These are phyloP conservation scores for Oncorhynchus nerka DNA, from an alignment of 2,113 vertebrate genomes.

Conservation along the genomic window DNA sequence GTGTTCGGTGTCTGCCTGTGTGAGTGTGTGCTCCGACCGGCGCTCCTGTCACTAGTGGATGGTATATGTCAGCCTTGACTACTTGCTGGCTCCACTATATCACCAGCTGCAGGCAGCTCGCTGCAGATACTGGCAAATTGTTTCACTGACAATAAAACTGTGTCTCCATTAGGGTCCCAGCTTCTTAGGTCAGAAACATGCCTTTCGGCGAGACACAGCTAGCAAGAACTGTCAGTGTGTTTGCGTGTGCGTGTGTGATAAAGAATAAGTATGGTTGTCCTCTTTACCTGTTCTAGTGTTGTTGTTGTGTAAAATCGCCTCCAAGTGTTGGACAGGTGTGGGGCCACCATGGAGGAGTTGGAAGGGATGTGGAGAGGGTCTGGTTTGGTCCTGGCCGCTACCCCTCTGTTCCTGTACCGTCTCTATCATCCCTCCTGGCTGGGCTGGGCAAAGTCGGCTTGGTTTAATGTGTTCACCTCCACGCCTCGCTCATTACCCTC, in stretches of 20 bases:
- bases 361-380: not conserved
- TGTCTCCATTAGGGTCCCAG: constrained; percentile 61
- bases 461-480: constrained; percentile 48
- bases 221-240: not conserved
- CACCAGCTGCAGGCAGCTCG: constrained; percentile 72
- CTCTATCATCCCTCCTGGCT: not conserved
- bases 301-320: constrained; percentile 64
- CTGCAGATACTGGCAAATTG: constrained; percentile 69
- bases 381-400: not conserved
- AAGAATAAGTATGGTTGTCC: constrained; percentile 24
- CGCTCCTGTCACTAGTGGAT: constrained; percentile 68
- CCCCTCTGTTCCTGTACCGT: not conserved
- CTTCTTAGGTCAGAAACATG: not conserved
- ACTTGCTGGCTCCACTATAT: constrained; percentile 71
- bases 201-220: not conserved
- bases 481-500: constrained; percentile 54
- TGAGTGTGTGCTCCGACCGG: constrained; percentile 12
- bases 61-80: constrained; percentile 74
- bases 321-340: constrained; percentile 64
- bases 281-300: constrained; percentile 52
- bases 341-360: constrained; percentile 36
- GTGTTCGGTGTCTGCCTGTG: constrained; percentile 2
- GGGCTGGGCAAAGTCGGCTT: constrained; percentile 43
- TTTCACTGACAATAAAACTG: constrained; percentile 73
- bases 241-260: not conserved